Conservation (phyloP, 2,888 invertebrate genomes). For the Phorcus lineatus region DNA sequence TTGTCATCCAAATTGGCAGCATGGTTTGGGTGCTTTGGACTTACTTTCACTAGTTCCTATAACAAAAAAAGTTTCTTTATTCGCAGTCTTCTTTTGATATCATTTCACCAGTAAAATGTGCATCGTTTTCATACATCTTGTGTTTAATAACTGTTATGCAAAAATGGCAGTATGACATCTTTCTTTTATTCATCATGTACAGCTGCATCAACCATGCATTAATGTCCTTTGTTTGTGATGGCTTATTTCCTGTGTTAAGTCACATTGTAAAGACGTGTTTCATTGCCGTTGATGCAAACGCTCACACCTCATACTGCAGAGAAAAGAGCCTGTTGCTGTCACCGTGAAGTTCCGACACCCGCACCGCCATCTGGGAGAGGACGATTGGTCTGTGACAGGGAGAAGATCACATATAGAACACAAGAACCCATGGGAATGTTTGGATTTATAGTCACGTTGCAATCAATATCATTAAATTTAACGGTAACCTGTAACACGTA, state of each 20-base stretch:
- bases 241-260: background rate
- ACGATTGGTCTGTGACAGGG: background rate
- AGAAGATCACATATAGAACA: background rate
- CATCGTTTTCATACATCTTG: too few species aligned
- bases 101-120: background rate
- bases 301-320: background rate
- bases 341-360: background rate
- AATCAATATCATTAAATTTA: too few species aligned
- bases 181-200: too few species aligned
- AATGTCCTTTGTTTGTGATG: too few species aligned
- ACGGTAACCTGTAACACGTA: too few species aligned
- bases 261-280: too few species aligned
- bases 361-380: background rate
- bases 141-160: too few species aligned
- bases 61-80: conserved; percentile 9
- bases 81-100: background rate
- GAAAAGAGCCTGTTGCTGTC: background rate
- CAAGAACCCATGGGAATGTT: too few species aligned
- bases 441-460: too few species aligned
- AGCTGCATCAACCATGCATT: too few species aligned
- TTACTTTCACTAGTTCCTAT: conserved; percentile 88
- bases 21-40: conserved; percentile 81
- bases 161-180: too few species aligned
- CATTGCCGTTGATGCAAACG: too few species aligned
- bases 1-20: conserved; percentile 93